Evolutionary conservation across 2,797 vertebrate genomes (phyloP).

Genomic region (Hippoglossus hippoglossus): DNA sequence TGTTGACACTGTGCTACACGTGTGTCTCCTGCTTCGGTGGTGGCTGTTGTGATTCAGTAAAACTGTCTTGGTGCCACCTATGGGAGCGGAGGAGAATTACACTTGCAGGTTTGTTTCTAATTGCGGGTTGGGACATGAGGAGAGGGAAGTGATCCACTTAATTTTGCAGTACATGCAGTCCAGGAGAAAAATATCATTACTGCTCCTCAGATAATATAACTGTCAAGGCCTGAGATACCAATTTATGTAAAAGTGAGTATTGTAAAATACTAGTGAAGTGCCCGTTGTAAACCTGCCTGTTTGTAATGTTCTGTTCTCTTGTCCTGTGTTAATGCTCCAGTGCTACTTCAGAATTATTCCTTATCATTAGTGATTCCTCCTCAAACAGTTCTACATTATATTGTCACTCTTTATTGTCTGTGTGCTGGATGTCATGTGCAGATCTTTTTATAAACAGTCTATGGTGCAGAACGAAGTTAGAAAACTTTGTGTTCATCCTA

Average conservation of each 20-base stretch:
- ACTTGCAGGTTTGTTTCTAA: background rate
- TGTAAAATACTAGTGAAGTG: no score
- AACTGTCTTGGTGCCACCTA: background rate
- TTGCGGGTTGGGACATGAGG: background rate
- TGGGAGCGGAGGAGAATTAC: slow-evolving; percentile 37
- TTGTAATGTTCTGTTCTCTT: no score
- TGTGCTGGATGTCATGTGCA: no score
- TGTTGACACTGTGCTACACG: slow-evolving; percentile 70
- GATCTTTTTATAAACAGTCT: no score
- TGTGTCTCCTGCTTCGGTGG: slow-evolving; percentile 18
- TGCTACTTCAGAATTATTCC: no score
- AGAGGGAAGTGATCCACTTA: background rate
- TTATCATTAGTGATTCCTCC: no score
- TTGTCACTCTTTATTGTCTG: no score
- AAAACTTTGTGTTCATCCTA: no score
- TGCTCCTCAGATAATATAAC: background rate
- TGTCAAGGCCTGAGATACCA: background rate
- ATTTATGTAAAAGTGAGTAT: background rate
- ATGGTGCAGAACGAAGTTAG: no score
- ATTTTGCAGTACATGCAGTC: background rate
- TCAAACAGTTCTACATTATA: no score
- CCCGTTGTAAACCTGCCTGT: no score
- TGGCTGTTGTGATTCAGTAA: background rate
- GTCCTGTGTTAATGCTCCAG: no score
- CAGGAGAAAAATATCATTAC: background rate